Conservation (phyloP, 2,888 invertebrate genomes). For the Lasioglossum leucozonium region DNA sequence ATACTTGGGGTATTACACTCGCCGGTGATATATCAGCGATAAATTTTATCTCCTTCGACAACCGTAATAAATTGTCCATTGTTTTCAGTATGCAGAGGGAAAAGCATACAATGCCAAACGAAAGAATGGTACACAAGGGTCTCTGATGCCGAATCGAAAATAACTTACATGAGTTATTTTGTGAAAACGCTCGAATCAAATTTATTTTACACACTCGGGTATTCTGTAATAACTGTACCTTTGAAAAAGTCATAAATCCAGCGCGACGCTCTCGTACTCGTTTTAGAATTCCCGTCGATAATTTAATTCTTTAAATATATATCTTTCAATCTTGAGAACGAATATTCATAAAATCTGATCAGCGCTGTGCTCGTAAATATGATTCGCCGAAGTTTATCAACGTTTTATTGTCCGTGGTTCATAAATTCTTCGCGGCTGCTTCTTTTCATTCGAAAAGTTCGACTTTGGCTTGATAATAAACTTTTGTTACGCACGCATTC, state of each 20-base stretch:
- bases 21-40: not conserved
- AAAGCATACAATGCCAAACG: not conserved
- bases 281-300: not conserved
- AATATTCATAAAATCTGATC: not conserved
- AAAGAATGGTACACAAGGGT: slow-evolving; percentile 12
- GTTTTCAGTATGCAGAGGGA: slow-evolving; percentile 7
- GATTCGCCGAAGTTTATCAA: not conserved
- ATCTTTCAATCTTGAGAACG: not conserved
- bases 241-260: not conserved
- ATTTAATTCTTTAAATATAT: not conserved
- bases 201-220: not conserved
- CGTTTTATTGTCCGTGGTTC: not conserved
- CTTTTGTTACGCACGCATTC: not conserved
- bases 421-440: not conserved
- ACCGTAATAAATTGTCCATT: slow-evolving; percentile 25
- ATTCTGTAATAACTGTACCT: not conserved
- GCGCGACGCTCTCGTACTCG: not conserved
- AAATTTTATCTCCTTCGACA: slow-evolving; percentile 1
- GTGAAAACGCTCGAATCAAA: not conserved
- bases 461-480: not conserved
- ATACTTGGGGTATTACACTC: slow-evolving; percentile 4
- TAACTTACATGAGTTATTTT: slow-evolving; percentile 16
- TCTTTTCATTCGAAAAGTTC: not conserved
- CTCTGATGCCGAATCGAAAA: slow-evolving; percentile 11
- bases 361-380: not conserved